Conservation (phyloP, 2,888 invertebrate species). For the Brachypterus glaber region DNA sequence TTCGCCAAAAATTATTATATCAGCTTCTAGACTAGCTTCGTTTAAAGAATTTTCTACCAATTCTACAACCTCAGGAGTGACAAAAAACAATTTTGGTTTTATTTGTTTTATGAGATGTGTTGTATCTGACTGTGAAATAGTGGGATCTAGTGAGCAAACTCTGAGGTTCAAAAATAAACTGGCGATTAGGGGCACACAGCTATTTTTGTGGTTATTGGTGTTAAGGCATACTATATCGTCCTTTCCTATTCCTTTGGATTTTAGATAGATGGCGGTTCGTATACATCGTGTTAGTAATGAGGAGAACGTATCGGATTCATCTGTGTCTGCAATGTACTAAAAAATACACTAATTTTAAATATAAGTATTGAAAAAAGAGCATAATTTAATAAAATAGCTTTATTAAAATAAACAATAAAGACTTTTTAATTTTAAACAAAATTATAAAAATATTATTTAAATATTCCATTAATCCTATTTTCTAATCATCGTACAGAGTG, state of each 20-base stretch:
- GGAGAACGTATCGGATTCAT: constrained; percentile 39
- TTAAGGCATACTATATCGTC: constrained; percentile 43
- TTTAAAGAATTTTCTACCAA: constrained; percentile 26
- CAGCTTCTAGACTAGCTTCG: constrained; percentile 21
- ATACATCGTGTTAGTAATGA: constrained; percentile 39
- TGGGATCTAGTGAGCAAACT: constrained; percentile 30
- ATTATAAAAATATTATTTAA: no score
- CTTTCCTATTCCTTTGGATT: constrained; percentile 33
- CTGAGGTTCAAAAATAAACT: constrained; percentile 39
- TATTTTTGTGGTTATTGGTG: constrained; percentile 41
- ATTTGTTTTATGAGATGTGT: constrained; percentile 26
- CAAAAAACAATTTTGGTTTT: constrained; percentile 30
- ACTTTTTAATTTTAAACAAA: no score
- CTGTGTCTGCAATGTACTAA: constrained; percentile 32
- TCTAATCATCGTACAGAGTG: no score
- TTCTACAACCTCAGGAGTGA: constrained; percentile 23
- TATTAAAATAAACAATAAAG: no score
- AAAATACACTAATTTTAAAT: no score
- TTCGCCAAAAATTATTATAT: constrained; percentile 30
- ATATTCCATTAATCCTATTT: no score
- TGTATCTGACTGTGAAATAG: constrained; percentile 25
- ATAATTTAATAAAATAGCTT: no score
- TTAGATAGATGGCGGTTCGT: constrained; percentile 40
- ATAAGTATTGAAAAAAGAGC: no score
- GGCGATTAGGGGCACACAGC: constrained; percentile 43